A percentile compares a stretch with the other conserved stretches of the same genome.
phyloP scores from a whole-genome alignment of 2,888 invertebrate species.

The Acleris literana region DNA sequence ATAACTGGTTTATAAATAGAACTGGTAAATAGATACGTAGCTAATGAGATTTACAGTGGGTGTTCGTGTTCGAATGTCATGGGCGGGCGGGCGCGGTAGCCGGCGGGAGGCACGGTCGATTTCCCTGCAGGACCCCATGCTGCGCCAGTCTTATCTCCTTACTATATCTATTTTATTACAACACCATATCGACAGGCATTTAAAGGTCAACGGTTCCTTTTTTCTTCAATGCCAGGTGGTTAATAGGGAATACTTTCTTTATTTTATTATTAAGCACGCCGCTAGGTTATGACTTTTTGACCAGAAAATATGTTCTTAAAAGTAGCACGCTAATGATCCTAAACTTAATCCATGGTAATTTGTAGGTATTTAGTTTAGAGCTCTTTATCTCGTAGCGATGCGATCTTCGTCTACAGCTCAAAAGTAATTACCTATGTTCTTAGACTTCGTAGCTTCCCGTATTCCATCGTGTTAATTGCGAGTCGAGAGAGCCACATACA shows the following conservation, averaged over 20 bases:
- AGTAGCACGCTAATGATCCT: no score
- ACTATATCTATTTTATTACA: constrained; percentile 17
- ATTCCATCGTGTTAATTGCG: background rate
- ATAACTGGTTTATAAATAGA: constrained; percentile 4
- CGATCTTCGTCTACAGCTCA: no score
- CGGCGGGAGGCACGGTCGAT: constrained; percentile 46
- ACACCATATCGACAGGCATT: constrained; percentile 6
- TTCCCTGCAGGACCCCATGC: constrained; percentile 42
- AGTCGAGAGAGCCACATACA: no score
- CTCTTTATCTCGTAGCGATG: no score
- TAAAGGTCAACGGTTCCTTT: constrained; percentile 2
- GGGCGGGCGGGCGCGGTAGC: constrained; percentile 41
- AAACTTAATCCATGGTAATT: no score
- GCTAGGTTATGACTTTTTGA: no score
- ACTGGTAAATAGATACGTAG: constrained; percentile 13
- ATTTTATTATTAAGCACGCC: background rate
- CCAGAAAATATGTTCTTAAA: no score
- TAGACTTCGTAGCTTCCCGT: background rate
- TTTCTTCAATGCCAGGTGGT: background rate
- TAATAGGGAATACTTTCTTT: background rate
- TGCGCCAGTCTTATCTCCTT: constrained; percentile 40
- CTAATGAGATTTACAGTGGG: constrained; percentile 22
- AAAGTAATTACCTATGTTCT: no score
- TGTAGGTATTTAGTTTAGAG: no score
- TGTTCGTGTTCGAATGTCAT: constrained; percentile 39